phyloP scores from a whole-genome alignment of 2,113 vertebrate genomes.

The Willisornis vidua region DNA sequence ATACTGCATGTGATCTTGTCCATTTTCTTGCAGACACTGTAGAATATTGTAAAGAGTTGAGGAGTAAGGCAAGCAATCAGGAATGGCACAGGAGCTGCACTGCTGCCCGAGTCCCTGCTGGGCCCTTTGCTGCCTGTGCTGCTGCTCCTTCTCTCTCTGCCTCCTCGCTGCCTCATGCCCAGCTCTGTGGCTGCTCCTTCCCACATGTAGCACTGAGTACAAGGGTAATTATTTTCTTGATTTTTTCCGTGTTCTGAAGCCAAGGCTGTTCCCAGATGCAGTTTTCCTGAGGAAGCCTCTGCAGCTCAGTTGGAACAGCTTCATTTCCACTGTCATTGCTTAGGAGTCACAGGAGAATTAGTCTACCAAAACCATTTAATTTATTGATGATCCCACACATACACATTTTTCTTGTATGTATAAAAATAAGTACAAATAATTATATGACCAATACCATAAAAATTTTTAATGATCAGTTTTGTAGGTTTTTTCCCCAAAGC shows the following conservation, averaged over 20 bases:
- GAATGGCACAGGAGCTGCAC: neutral
- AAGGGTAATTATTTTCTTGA: neutral
- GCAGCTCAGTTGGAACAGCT: no score
- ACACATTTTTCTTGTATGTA: neutral
- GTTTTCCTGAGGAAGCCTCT: neutral
- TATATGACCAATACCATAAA: neutral
- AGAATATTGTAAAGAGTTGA: neutral
- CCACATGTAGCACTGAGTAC: neutral
- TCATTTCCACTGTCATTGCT: neutral
- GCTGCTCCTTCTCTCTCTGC: neutral
- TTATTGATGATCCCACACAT: neutral
- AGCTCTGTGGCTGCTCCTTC: neutral
- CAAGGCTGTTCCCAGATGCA: neutral
- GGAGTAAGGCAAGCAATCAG: neutral
- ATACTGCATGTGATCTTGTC: neutral
- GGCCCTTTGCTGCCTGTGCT: neutral
- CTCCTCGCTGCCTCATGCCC: neutral
- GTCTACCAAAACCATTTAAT: neutral
- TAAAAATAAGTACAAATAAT: neutral
- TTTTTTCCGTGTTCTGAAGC: neutral
- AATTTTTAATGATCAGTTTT: neutral
- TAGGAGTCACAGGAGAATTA: neutral
- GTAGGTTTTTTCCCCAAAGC: neutral
- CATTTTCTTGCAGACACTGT: neutral
- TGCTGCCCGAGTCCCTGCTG: neutral